phyloP scores from a whole-genome alignment of 1,140 invertebrate species.

The Brachionus koreanus region DNA sequence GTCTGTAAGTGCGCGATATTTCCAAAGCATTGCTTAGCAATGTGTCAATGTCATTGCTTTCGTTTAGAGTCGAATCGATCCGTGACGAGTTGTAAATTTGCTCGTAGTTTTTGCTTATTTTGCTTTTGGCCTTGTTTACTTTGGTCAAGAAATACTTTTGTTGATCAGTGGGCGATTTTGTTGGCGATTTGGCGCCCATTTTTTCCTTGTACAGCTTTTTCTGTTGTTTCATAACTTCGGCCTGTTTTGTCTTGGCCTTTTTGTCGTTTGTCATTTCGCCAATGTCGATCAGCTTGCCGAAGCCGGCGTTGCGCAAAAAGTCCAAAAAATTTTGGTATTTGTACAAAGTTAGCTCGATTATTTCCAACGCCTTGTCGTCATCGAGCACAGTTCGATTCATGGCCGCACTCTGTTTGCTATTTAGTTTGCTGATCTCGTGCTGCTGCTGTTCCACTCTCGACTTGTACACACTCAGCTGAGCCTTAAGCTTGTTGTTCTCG shows the following conservation, averaged over 20 bases:
- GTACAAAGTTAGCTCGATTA: constrained; percentile 55
- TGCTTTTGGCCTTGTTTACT: constrained; percentile 15
- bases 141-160: constrained; percentile 6
- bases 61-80: background rate
- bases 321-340: constrained; percentile 57
- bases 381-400: constrained; percentile 47
- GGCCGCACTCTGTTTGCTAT: constrained; percentile 41
- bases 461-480: constrained; percentile 50
- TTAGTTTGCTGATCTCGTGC: background rate
- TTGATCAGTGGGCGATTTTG: background rate
- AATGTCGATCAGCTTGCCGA: constrained; percentile 29
- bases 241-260: background rate
- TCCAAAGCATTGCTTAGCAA: constrained; percentile 13
- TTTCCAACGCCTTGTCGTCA: constrained; percentile 53
- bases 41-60: constrained; percentile 3
- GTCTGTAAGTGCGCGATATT: background rate
- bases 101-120: background rate
- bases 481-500: constrained; percentile 45
- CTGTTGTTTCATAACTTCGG: background rate
- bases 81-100: background rate
- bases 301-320: constrained; percentile 55
- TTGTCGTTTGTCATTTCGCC: constrained; percentile 10
- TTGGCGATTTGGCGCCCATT: background rate
- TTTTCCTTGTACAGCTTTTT: background rate
- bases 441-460: constrained; percentile 47